Conservation (phyloP, 2,888 invertebrate species). For the Pyrochroa serraticornis region DNA sequence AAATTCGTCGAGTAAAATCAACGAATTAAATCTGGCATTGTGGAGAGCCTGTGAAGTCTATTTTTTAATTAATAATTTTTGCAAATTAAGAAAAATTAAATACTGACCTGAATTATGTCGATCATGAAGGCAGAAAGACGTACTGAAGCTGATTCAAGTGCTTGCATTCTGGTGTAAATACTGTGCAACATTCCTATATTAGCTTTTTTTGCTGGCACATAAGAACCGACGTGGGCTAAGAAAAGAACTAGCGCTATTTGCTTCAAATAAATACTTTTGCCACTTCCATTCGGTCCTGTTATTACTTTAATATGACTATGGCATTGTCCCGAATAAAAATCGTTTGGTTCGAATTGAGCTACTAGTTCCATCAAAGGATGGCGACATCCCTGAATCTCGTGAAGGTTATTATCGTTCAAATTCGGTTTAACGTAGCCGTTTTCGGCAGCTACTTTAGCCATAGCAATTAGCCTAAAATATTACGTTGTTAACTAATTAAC, state of each 20-base stretch:
- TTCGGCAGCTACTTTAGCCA: constrained; percentile 53
- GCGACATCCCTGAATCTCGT: constrained; percentile 60
- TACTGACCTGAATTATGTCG: constrained; percentile 78
- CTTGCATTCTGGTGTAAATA: constrained; percentile 78
- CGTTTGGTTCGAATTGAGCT: constrained; percentile 76
- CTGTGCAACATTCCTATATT: constrained; percentile 73
- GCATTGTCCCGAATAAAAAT: constrained; percentile 64
- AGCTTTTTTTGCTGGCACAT: constrained; percentile 81
- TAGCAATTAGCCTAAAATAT: constrained; percentile 52
- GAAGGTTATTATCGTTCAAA: constrained; percentile 49
- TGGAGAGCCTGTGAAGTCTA: constrained; percentile 76
- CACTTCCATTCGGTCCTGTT: constrained; percentile 90
- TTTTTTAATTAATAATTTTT: constrained; percentile 2
- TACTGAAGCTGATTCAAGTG: constrained; percentile 76
- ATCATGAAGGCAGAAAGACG: constrained; percentile 86
- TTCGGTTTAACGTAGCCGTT: constrained; percentile 52
- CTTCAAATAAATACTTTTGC: constrained; percentile 91
- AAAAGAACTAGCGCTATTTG: constrained; percentile 80
- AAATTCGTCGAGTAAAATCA: constrained; percentile 89
- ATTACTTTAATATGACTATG: constrained; percentile 74
- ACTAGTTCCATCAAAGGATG: constrained; percentile 79
- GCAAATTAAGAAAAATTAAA: neutral
- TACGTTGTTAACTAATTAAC: neutral
- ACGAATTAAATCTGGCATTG: constrained; percentile 67
- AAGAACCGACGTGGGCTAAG: constrained; percentile 88